These are phyloP conservation scores for Magallana gigas DNA, from an alignment of 1,140 invertebrate genomes.

Conservation along the genomic window DNA sequence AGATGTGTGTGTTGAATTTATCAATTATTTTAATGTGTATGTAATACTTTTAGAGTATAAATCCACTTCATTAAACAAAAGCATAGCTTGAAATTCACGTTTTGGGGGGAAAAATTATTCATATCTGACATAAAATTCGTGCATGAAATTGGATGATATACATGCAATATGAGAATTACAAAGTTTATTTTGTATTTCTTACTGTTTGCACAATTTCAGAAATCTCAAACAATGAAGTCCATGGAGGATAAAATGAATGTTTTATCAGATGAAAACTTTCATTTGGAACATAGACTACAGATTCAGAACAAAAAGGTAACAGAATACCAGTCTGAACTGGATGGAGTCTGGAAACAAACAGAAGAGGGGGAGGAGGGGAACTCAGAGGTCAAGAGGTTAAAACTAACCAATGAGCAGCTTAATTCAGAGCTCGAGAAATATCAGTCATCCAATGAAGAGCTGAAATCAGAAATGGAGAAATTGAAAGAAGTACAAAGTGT, in stretches of 20 bases:
- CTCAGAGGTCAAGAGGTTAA: background rate
- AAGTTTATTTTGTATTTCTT: no score
- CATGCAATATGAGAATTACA: no score
- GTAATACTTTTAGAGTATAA: no score
- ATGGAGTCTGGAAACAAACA: constrained; percentile 19
- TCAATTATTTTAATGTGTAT: no score
- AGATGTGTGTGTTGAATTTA: no score
- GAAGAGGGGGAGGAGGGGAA: constrained; percentile 2
- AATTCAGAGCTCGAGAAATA: background rate
- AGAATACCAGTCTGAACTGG: constrained; percentile 54
- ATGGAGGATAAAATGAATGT: constrained; percentile 44
- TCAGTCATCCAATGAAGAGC: constrained; percentile 2
- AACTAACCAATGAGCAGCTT: background rate
- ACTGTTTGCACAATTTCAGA: background rate
- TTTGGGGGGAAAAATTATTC: no score
- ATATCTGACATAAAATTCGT: no score
- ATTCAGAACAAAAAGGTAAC: constrained; percentile 52
- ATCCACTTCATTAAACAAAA: no score
- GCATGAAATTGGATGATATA: no score
- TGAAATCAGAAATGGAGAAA: constrained; percentile 48
- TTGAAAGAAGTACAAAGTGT: constrained; percentile 5
- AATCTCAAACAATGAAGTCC: constrained; percentile 42
- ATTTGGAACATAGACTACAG: constrained; percentile 48
- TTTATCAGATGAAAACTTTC: constrained; percentile 52
- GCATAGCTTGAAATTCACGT: no score